Percentiles rank a stretch among this genome's conserved stretches.
These are phyloP conservation scores for Drosophila asahinai DNA, from an alignment of 1,140 invertebrate species.

Conservation along the genomic window DNA sequence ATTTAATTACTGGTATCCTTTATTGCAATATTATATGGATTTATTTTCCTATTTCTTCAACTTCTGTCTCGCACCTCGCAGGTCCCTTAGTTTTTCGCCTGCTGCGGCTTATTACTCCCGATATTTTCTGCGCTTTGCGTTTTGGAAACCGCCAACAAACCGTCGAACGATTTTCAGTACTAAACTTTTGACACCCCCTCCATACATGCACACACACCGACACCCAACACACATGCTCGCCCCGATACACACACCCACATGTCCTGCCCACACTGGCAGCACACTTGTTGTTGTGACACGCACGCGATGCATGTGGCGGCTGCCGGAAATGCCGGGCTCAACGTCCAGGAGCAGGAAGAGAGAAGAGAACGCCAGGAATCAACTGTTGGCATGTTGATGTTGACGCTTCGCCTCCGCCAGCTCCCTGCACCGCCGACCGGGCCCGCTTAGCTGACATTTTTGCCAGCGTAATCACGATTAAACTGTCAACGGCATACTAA, in stretches of 20 bases:
- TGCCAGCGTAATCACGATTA: conserved; percentile 84
- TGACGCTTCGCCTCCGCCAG: conserved; percentile 31
- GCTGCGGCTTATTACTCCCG: conserved; percentile 30
- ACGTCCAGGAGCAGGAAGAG: conserved; percentile 55
- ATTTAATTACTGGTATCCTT: background rate
- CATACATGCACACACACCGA: background rate
- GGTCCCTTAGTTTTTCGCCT: background rate
- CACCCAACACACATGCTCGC: background rate
- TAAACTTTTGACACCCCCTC: conserved; percentile 57
- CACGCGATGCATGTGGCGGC: conserved; percentile 67
- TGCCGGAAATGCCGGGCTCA: conserved; percentile 78
- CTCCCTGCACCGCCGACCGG: background rate
- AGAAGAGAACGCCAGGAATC: conserved; percentile 56
- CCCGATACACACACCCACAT: conserved; percentile 10
- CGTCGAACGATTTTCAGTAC: conserved; percentile 26
- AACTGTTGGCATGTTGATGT: conserved; percentile 83
- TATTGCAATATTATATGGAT: background rate
- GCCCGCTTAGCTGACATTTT: conserved; percentile 67
- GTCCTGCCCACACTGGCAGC: conserved; percentile 18
- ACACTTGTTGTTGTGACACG: conserved; percentile 62
- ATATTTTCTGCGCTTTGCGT: conserved; percentile 42
- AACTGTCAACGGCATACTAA: conserved; percentile 85
- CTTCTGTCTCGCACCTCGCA: background rate
- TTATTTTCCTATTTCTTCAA: background rate
- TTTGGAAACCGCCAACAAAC: conserved; percentile 20